phyloP scores from a whole-genome alignment of 2,888 invertebrate genomes.

The Diaperis boleti region DNA sequence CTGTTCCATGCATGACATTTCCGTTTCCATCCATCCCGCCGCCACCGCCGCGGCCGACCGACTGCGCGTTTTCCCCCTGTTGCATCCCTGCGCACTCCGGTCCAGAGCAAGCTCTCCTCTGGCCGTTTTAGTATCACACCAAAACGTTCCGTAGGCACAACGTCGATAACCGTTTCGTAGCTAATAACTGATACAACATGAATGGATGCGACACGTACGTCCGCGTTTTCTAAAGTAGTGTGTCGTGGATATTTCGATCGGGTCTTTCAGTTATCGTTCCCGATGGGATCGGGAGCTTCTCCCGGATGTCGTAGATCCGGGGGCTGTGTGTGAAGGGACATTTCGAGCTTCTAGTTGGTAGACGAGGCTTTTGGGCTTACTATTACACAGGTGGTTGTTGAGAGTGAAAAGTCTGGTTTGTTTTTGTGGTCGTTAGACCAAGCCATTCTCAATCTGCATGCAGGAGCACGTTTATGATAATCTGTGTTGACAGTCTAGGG shows the following conservation, averaged over 20 bases:
- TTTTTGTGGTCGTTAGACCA: no score
- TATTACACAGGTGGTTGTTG: no score
- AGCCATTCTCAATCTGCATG: no score
- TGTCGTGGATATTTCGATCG: no score
- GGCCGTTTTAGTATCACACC: slow-evolving; percentile 30
- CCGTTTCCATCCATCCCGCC: background rate
- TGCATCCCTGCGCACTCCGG: slow-evolving; percentile 41
- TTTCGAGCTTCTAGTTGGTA: background rate
- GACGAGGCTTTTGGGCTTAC: background rate
- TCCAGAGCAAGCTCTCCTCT: slow-evolving; percentile 40
- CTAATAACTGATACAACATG: slow-evolving; percentile 2
- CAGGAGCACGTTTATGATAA: no score
- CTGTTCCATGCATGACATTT: no score
- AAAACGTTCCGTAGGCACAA: slow-evolving; percentile 20
- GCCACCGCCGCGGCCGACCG: slow-evolving; percentile 7
- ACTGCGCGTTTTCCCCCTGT: slow-evolving; percentile 31
- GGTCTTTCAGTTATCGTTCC: background rate
- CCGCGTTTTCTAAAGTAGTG: background rate
- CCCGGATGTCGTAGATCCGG: slow-evolving; percentile 11
- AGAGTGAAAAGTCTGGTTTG: background rate
- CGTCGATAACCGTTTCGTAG: slow-evolving; percentile 27
- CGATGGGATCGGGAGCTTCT: background rate
- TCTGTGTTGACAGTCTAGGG: no score
- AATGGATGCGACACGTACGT: slow-evolving; percentile 16
- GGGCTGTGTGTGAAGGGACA: slow-evolving; percentile 3